Evolutionary conservation across 1,140 invertebrate genomes (phyloP).

Genomic region (Brevipalpus yothersi): DNA sequence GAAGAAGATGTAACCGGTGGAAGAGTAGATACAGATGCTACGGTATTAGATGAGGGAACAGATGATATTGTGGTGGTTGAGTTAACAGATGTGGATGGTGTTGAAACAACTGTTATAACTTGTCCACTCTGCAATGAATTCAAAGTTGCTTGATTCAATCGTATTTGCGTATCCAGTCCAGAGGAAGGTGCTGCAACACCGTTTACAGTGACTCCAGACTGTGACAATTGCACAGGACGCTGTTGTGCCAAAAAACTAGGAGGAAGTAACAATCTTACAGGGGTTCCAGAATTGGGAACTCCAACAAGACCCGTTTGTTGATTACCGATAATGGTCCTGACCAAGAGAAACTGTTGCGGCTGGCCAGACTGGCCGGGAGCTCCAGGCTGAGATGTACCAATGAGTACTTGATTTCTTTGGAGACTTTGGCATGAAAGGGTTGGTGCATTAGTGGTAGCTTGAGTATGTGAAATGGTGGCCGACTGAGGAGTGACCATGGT

Average conservation of each 20-base stretch:
- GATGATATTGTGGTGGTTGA: not conserved
- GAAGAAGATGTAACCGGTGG: not conserved
- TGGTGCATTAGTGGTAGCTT: no score
- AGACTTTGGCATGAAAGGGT: no score
- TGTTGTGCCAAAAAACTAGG: slow-evolving; percentile 4
- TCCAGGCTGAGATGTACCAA: not conserved
- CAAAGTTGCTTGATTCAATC: not conserved
- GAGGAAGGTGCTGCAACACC: not conserved
- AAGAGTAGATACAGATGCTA: not conserved
- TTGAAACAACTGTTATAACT: not conserved
- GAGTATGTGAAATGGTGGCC: no score
- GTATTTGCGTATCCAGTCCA: not conserved
- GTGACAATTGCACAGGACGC: not conserved
- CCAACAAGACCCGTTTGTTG: slow-evolving; percentile 1
- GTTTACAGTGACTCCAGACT: not conserved
- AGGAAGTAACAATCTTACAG: slow-evolving; percentile 6
- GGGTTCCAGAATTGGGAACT: not conserved
- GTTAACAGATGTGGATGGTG: not conserved
- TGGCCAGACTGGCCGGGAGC: not conserved
- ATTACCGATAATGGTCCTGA: slow-evolving; percentile 5
- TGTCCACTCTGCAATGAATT: not conserved
- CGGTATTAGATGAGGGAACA: not conserved
- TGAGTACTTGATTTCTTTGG: not conserved
- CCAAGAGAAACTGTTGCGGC: slow-evolving; percentile 8
- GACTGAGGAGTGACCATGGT: no score